A percentile compares a stretch with the other conserved stretches of the same genome.
These are phyloP conservation scores for Craniophora ligustri DNA, from an alignment of 2,888 invertebrate genomes.

Conservation along the genomic window DNA sequence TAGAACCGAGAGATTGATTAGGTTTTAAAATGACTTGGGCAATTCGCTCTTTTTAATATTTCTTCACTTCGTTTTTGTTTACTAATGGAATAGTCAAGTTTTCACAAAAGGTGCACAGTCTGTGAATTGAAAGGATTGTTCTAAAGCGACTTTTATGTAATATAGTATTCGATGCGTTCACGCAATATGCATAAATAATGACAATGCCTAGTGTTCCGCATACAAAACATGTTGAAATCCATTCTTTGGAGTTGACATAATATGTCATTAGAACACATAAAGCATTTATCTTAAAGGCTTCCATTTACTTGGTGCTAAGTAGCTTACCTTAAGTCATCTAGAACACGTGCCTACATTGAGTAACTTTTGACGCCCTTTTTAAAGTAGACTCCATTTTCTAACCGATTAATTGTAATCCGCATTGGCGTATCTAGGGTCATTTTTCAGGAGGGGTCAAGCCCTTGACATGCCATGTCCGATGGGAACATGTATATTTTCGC, in stretches of 20 bases:
- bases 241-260: slow-evolving; percentile 32
- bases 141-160: slow-evolving; percentile 18
- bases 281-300: slow-evolving; percentile 21
- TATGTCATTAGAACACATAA: slow-evolving; percentile 19
- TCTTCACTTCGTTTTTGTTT: background rate
- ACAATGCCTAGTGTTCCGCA: slow-evolving; percentile 38
- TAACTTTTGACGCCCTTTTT: too few relatives aligned
- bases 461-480: too few relatives aligned
- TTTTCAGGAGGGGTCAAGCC: too few relatives aligned
- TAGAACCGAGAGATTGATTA: too few relatives aligned
- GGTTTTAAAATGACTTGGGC: background rate
- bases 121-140: slow-evolving; percentile 20
- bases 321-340: too few relatives aligned
- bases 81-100: background rate
- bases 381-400: too few relatives aligned
- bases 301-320: background rate
- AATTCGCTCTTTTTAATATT: background rate
- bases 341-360: too few relatives aligned
- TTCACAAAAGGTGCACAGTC: slow-evolving; percentile 3
- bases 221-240: slow-evolving; percentile 48
- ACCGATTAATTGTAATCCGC: too few relatives aligned
- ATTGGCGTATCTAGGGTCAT: too few relatives aligned
- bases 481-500: too few relatives aligned
- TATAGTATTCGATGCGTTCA: slow-evolving; percentile 42
- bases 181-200: slow-evolving; percentile 46